phyloP scores from a whole-genome alignment of 2,113 vertebrate genomes.

The Romanogobio albipinnatus region DNA sequence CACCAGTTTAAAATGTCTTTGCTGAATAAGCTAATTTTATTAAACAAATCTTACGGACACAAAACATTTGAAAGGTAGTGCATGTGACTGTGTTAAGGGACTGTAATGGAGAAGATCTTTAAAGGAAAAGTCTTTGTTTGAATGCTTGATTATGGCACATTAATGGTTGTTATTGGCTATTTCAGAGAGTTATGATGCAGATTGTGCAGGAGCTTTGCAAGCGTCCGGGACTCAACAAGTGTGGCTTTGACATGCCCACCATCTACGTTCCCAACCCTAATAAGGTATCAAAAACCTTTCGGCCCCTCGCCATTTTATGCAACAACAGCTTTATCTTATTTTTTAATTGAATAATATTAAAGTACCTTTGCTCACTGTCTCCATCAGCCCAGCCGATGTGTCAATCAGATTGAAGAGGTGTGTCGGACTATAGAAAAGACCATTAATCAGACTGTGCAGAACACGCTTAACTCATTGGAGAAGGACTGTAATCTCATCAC shows the following conservation, averaged over 20 bases:
- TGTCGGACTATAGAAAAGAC: slow-evolving; percentile 82
- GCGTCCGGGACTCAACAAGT: slow-evolving; percentile 83
- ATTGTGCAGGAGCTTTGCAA: slow-evolving; percentile 86
- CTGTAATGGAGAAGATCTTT: not conserved
- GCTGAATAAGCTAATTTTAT: not conserved
- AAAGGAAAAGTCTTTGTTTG: not conserved
- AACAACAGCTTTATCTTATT: not conserved
- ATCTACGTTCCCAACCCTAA: slow-evolving; percentile 79
- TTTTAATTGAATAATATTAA: not conserved
- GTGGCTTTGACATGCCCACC: slow-evolving; percentile 86
- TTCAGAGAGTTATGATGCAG: slow-evolving; percentile 85
- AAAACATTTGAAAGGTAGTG: not conserved
- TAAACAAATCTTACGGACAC: not conserved
- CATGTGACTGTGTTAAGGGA: not conserved
- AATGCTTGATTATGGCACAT: not conserved
- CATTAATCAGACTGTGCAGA: slow-evolving; percentile 84
- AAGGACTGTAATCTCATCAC: slow-evolving; percentile 81
- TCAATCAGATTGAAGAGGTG: slow-evolving; percentile 84
- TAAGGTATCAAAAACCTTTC: slow-evolving; percentile 25
- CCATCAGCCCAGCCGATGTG: slow-evolving; percentile 77
- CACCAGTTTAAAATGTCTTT: not conserved
- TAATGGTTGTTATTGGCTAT: slow-evolving; percentile 26
- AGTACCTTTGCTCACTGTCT: not conserved
- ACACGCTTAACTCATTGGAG: slow-evolving; percentile 81
- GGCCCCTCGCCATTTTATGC: not conserved